phyloP scores from a whole-genome alignment of 2,888 invertebrate species.

The Latrodectus hesperus region DNA sequence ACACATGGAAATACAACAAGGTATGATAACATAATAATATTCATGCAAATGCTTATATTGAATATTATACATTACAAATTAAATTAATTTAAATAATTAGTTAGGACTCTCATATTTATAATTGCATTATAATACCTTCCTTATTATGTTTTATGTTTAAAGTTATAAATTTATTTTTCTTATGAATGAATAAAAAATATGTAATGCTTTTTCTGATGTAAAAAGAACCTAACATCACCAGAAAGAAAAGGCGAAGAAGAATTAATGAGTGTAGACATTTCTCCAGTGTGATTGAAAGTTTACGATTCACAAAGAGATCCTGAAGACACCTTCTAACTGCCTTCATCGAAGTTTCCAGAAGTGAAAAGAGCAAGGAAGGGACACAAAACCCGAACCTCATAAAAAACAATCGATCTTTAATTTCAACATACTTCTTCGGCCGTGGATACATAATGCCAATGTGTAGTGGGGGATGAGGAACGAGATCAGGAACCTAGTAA shows the following conservation, averaged over 20 bases:
- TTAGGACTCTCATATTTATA: too few species aligned
- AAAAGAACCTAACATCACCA: background rate
- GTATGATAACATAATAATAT: too few species aligned
- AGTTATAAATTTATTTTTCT: too few species aligned
- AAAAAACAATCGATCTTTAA: conserved; percentile 54
- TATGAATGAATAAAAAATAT: too few species aligned
- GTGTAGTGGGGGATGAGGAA: conserved; percentile 1
- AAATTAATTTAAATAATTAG: too few species aligned
- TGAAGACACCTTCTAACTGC: background rate
- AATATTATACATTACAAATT: too few species aligned
- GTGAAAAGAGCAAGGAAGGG: background rate
- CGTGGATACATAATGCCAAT: conserved; percentile 4
- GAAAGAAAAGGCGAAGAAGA: background rate
- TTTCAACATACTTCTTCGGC: background rate
- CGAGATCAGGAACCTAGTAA: background rate
- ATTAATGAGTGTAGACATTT: background rate
- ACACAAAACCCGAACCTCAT: conserved; percentile 1
- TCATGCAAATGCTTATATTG: too few species aligned
- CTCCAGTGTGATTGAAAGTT: background rate
- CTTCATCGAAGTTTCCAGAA: background rate
- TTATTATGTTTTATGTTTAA: too few species aligned
- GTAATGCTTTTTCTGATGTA: too few species aligned
- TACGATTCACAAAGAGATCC: background rate
- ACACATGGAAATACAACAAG: too few species aligned
- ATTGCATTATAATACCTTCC: too few species aligned